Percentiles rank a stretch among this genome's conserved stretches.
These are phyloP conservation scores for Lymantria dispar DNA, from an alignment of 2,888 invertebrate species.

Conservation along the genomic window DNA sequence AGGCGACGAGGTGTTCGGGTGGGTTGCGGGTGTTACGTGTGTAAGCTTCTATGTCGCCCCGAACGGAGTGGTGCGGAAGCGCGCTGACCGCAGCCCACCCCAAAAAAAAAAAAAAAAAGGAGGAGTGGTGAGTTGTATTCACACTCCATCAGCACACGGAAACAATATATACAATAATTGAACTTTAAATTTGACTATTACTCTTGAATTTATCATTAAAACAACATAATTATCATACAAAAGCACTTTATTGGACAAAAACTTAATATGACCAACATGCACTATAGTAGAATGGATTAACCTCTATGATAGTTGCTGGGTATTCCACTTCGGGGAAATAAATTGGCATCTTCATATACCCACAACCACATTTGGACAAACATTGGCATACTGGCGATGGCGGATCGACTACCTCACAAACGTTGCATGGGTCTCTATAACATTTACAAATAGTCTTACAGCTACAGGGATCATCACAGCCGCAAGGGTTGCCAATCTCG, in stretches of 20 bases:
- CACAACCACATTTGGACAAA: slow-evolving; percentile 13
- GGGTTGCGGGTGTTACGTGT: too few relatives aligned
- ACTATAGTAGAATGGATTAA: slow-evolving; percentile 44
- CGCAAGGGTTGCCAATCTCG: slow-evolving; percentile 16
- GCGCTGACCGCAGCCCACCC: too few relatives aligned
- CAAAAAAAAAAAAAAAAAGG: too few relatives aligned
- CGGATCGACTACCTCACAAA: slow-evolving; percentile 30
- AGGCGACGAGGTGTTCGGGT: too few relatives aligned
- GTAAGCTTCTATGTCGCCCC: too few relatives aligned
- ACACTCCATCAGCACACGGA: too few relatives aligned
- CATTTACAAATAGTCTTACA: slow-evolving; percentile 26
- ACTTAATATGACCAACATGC: slow-evolving; percentile 24
- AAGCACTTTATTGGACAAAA: background rate
- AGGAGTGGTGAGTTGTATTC: too few relatives aligned
- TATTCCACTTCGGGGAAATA: slow-evolving; percentile 63
- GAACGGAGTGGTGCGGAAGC: too few relatives aligned
- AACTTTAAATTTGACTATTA: too few relatives aligned
- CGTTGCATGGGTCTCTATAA: slow-evolving; percentile 32
- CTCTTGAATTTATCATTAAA: too few relatives aligned
- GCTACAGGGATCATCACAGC: background rate
- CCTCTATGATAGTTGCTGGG: slow-evolving; percentile 42
- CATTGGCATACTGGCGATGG: slow-evolving; percentile 29
- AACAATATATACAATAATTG: too few relatives aligned
- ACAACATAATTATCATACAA: background rate
- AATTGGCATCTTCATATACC: slow-evolving; percentile 22